Percentiles rank a stretch among this genome's conserved stretches.
phyloP scores from a whole-genome alignment of 2,888 invertebrate genomes.

The Apodemia zela region DNA sequence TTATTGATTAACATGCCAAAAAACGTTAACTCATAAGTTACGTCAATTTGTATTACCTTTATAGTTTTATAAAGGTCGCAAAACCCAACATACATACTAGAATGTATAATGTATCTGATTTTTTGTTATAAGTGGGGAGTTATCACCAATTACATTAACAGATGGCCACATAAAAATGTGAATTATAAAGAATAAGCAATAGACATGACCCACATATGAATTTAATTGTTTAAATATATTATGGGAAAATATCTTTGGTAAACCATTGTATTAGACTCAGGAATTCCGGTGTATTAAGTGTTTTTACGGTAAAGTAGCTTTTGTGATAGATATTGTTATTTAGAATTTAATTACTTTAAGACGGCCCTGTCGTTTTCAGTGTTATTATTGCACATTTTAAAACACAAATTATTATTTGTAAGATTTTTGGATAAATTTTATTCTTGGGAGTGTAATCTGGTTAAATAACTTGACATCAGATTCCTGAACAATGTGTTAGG shows the following conservation, averaged over 20 bases:
- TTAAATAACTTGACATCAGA: constrained; percentile 33
- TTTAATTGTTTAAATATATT: constrained; percentile 1
- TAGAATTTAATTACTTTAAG: constrained; percentile 43
- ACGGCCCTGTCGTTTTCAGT: constrained; percentile 30
- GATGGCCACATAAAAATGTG: background rate
- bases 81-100: no score
- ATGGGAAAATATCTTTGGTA: constrained; percentile 3
- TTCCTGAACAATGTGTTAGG: constrained; percentile 58
- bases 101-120: background rate
- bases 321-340: constrained; percentile 71
- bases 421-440: constrained; percentile 25
- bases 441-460: constrained; percentile 22
- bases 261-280: constrained; percentile 8
- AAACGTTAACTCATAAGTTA: no score
- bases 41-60: no score
- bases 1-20: no score
- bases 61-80: no score
- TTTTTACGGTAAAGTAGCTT: constrained; percentile 39
- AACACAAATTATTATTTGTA: constrained; percentile 35
- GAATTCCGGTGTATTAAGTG: constrained; percentile 11
- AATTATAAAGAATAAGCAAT: background rate
- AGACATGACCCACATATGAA: constrained; percentile 8
- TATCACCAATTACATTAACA: background rate
- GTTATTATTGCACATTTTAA: constrained; percentile 32
- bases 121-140: background rate